Conservation (phyloP, 2,113 vertebrate genomes). For the Nicator chloris region DNA sequence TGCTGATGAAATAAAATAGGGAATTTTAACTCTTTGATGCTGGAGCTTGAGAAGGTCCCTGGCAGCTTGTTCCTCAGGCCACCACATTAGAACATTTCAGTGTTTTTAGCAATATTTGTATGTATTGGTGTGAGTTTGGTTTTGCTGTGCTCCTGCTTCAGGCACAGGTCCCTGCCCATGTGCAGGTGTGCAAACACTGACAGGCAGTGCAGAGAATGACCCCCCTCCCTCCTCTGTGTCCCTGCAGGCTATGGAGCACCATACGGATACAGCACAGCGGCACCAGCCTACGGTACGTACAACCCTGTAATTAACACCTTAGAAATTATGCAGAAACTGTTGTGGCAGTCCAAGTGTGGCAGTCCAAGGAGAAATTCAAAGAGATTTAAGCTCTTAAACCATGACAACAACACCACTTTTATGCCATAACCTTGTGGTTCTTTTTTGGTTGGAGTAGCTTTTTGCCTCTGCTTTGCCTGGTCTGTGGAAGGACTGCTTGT, state of each 20-base stretch:
- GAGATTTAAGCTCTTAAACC: slow-evolving; percentile 51
- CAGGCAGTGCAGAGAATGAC: neutral
- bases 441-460: slow-evolving; percentile 83
- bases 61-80: neutral
- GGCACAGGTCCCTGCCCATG: neutral
- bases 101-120: neutral
- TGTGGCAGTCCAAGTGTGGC: slow-evolving; percentile 52
- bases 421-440: slow-evolving; percentile 83
- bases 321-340: neutral
- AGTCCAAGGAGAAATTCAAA: slow-evolving; percentile 48
- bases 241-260: slow-evolving; percentile 91
- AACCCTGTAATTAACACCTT: neutral
- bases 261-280: slow-evolving; percentile 92
- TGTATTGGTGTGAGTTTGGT: neutral
- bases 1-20: neutral
- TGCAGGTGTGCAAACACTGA: neutral
- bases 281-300: slow-evolving; percentile 95
- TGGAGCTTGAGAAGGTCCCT: neutral
- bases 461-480: slow-evolving; percentile 80
- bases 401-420: slow-evolving; percentile 58
- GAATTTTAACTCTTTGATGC: neutral
- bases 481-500: slow-evolving; percentile 76
- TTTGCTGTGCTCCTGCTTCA: neutral
- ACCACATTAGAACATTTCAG: accelerated
- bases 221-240: neutral